Percentiles rank a stretch among this genome's conserved stretches.
Conservation (phyloP, 1,140 invertebrate genomes). For the Cepaea nemoralis region DNA sequence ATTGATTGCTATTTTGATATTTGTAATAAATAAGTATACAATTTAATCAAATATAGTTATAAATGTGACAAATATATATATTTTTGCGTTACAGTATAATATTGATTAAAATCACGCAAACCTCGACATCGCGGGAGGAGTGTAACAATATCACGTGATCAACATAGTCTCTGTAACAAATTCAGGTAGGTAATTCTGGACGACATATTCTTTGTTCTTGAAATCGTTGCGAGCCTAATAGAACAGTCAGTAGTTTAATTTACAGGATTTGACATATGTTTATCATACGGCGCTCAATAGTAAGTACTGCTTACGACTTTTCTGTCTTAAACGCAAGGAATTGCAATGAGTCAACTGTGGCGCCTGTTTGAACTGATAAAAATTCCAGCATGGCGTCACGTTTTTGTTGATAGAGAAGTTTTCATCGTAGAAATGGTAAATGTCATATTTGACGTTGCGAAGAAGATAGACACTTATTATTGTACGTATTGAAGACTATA, state of each 20-base stretch:
- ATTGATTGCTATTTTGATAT: too few relatives aligned
- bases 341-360: neutral
- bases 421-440: neutral
- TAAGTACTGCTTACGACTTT: neutral
- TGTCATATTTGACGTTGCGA: neutral
- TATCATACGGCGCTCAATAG: neutral
- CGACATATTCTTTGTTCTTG: slow-evolving; percentile 38
- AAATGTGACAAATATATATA: too few relatives aligned
- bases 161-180: slow-evolving; percentile 39
- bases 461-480: neutral
- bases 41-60: too few relatives aligned
- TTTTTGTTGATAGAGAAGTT: slow-evolving; percentile 9
- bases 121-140: slow-evolving; percentile 31
- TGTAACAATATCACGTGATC: slow-evolving; percentile 45
- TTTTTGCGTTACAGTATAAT: neutral
- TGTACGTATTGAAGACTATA: too few relatives aligned
- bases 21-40: too few relatives aligned
- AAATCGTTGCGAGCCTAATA: neutral
- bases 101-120: neutral
- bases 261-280: neutral
- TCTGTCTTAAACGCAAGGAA: neutral
- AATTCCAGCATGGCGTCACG: slow-evolving; percentile 43
- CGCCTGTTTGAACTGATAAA: neutral
- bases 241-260: neutral
- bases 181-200: slow-evolving; percentile 25